Base-by-base conservation (phyloP, 2,888 invertebrate species). In the Epinotia brunnichana region DNA sequence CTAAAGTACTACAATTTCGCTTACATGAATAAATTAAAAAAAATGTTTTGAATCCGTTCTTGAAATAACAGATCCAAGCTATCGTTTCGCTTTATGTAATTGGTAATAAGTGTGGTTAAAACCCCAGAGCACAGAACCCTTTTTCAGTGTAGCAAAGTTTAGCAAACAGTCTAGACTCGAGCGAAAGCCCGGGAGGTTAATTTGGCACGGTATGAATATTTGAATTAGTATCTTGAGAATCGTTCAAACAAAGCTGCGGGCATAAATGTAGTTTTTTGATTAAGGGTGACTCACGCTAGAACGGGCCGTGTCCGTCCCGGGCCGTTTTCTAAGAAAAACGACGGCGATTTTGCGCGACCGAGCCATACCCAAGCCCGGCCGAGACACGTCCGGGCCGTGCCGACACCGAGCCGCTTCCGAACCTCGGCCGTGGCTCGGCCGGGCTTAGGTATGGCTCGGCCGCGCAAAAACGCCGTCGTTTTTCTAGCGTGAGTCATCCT, bases 111-210 rank as follows among this genome's bases (percentile, higher is more conserved):
- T 66, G 11, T 24, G 21, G n/a, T 41, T 24, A 41, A 19, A 56
- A 21, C 56, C n/a, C 21, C 13, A 4, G 1, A 56, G 41, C 24
- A 10, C 5, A 41, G 2, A n/a, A 21, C 13, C 41, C 11, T 66
- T 24, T 41, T 66, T 15, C 41, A 56, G 19, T 17, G 51, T 19
- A 53, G 51, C 13, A 19, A 44, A 71, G 51, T 61, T 57, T 3
- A 41, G 54, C 24, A 44, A 69, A 53, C 61, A 39, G 48, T 68
- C 54, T 67, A 71, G 54, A 54, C 15, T 60, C 29, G 41, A 57
- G n/a, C 39, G 39, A 61, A 61, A 24, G 19, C 54, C 53, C 53
- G 7, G 13, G 69, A 41, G 44, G 17, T 24, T 29, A 62, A 48
- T 67, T n/a, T 41, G 41, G 2, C n/a, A 66, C 56, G 24, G n/a